These are phyloP conservation scores for Cyprinodon variegatus DNA, from an alignment of 2,113 vertebrate genomes.

Conservation along the genomic window DNA sequence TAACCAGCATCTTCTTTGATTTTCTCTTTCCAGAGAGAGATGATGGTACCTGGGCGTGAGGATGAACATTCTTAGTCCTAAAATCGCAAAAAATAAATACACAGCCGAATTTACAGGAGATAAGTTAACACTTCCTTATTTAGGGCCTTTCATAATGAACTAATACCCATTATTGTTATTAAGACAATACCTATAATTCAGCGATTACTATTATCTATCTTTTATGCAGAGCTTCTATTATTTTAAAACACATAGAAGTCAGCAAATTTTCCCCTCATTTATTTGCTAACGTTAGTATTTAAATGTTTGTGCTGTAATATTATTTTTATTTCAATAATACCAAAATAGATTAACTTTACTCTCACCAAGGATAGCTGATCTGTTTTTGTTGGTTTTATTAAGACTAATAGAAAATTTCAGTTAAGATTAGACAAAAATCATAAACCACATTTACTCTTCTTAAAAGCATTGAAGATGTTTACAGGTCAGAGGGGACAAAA, in stretches of 20 bases:
- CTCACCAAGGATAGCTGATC: not conserved
- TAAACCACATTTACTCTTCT: not conserved
- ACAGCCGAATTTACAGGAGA: not conserved
- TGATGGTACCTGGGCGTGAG: not conserved
- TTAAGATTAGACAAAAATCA: not conserved
- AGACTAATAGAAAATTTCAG: not conserved
- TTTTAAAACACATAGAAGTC: not conserved
- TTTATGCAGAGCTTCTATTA: not conserved
- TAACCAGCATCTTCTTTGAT: not conserved
- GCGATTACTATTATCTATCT: not conserved
- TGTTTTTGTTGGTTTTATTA: not conserved
- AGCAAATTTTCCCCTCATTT: not conserved
- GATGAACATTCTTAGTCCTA: not conserved
- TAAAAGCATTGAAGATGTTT: not conserved
- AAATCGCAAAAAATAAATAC: not conserved
- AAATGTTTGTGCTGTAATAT: not conserved
- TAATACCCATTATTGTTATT: not conserved
- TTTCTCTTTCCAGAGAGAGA: not conserved
- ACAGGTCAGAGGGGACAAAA: conserved; percentile 15
- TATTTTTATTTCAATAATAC: not conserved
- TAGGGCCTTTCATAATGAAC: not conserved
- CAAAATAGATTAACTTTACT: not conserved
- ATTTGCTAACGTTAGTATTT: not conserved
- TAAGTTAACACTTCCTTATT: not conserved
- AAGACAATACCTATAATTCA: not conserved